Percentiles rank a stretch among this genome's conserved stretches.
Evolutionary conservation across 2,113 vertebrate species (phyloP).

Genomic region (Fulmarus glacialis): DNA sequence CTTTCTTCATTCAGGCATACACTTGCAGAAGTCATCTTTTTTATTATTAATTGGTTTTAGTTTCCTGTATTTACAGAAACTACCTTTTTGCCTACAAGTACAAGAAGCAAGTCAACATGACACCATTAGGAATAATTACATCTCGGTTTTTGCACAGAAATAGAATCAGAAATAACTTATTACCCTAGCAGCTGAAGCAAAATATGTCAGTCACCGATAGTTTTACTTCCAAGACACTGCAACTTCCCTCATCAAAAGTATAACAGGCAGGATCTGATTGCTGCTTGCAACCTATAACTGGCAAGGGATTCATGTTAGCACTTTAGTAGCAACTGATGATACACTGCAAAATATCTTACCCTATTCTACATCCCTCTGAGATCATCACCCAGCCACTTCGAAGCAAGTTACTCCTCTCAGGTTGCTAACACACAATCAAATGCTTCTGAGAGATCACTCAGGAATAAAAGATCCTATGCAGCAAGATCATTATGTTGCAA

Average conservation of each 20-base stretch:
- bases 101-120: not conserved
- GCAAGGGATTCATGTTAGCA: not conserved
- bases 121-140: constrained; percentile 40
- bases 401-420: not conserved
- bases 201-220: constrained; percentile 10
- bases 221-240: not conserved
- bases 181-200: constrained; percentile 23
- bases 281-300: not conserved
- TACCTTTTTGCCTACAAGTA: not conserved
- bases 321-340: not conserved
- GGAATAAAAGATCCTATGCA: not conserved
- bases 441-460: not conserved
- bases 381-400: not conserved
- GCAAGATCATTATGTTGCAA: not conserved
- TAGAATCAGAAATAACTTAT: not conserved
- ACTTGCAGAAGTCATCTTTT: not conserved
- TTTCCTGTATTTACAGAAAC: constrained; percentile 8
- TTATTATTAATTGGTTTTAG: not conserved
- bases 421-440: not conserved
- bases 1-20: not conserved
- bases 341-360: not conserved
- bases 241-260: not conserved
- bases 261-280: not conserved
- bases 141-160: constrained; percentile 11
- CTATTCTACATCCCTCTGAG: not conserved